phyloP scores from a whole-genome alignment of 2,888 invertebrate genomes.

The Caenorhabditis afra region DNA sequence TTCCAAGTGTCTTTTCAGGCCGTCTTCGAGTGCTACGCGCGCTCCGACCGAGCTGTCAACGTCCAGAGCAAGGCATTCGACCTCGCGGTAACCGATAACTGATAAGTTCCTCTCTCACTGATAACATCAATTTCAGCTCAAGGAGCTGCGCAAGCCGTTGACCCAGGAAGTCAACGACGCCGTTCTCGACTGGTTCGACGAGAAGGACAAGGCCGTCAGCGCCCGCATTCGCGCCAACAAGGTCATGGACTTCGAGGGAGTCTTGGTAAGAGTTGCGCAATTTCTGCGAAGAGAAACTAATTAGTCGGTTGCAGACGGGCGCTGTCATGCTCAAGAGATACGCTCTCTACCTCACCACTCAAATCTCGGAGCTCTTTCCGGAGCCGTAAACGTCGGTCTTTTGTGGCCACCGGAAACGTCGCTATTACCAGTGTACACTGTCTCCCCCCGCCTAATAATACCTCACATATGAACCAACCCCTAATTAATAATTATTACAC shows the following conservation, averaged over 20 bases:
- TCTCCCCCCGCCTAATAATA: too few species aligned
- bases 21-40: too few species aligned
- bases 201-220: too few species aligned
- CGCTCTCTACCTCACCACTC: conserved; percentile 29
- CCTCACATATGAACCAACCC: too few species aligned
- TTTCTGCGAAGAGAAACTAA: not conserved
- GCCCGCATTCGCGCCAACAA: not conserved
- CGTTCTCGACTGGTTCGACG: conserved; percentile 5
- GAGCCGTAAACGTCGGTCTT: not conserved
- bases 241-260: not conserved
- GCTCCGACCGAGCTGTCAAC: too few species aligned
- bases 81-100: not conserved
- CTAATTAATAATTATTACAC: too few species aligned
- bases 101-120: not conserved
- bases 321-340: conserved; percentile 16
- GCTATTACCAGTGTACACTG: too few species aligned
- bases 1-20: too few species aligned
- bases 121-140: conserved; percentile 1
- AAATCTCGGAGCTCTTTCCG: conserved; percentile 19
- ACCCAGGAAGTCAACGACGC: not conserved
- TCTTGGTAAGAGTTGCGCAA: conserved; percentile 8
- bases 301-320: not conserved
- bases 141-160: not conserved
- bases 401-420: too few species aligned
- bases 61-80: too few species aligned